Percentiles rank a stretch among this genome's conserved stretches.
These are phyloP conservation scores for Nymphalis polychloros DNA, from an alignment of 2,888 invertebrate species.

Conservation along the genomic window DNA sequence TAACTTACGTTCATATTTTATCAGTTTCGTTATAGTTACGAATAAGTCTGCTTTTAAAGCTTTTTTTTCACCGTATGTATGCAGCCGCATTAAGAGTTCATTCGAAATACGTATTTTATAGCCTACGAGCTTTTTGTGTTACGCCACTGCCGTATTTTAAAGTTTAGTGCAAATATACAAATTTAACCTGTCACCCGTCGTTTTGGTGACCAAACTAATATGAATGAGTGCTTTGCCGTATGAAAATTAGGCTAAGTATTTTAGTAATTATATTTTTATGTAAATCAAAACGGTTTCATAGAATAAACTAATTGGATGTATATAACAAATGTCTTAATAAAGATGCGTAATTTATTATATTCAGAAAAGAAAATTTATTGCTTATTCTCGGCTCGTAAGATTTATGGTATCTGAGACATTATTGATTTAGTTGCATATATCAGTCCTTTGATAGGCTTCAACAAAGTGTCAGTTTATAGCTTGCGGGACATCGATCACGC, in stretches of 20 bases:
- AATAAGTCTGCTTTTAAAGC: too few relatives aligned
- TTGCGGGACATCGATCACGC: slow-evolving; percentile 53
- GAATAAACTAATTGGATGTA: neutral
- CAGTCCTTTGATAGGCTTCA: slow-evolving; percentile 42
- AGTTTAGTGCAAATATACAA: slow-evolving; percentile 27
- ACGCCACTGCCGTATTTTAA: slow-evolving; percentile 23
- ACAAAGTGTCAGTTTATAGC: slow-evolving; percentile 48
- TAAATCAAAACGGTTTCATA: neutral
- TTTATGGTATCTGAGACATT: slow-evolving; percentile 25
- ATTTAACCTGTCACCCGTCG: slow-evolving; percentile 5
- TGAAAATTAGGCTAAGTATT: slow-evolving; percentile 4
- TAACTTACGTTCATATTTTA: too few relatives aligned
- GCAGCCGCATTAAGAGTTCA: too few relatives aligned
- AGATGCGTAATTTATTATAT: slow-evolving; percentile 6
- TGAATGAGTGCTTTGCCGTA: slow-evolving; percentile 12
- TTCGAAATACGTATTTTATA: slow-evolving; percentile 6
- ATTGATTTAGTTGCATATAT: slow-evolving; percentile 28
- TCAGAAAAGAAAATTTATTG: slow-evolving; percentile 17
- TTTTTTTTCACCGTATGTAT: too few relatives aligned
- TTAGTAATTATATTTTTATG: neutral
- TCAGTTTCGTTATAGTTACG: too few relatives aligned
- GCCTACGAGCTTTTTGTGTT: slow-evolving; percentile 27
- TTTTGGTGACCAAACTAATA: slow-evolving; percentile 47
- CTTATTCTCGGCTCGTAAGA: slow-evolving; percentile 16
- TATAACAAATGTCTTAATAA: slow-evolving; percentile 13